Evolutionary conservation across 2,888 invertebrate genomes (phyloP).

Genomic region (Lochmaea crataegi): DNA sequence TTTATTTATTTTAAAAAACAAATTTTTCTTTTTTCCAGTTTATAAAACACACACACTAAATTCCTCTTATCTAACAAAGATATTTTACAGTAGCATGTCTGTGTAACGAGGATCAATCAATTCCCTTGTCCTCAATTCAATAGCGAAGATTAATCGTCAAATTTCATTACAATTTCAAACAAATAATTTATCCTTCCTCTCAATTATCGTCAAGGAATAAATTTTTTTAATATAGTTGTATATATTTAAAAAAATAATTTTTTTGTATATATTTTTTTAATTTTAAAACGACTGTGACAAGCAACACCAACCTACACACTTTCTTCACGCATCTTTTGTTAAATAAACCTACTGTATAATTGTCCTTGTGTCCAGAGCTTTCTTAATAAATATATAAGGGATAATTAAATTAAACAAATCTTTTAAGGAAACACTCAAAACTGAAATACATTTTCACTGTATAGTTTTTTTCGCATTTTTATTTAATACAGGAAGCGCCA

Average conservation of each 20-base stretch:
- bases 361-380: neutral
- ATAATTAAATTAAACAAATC: neutral
- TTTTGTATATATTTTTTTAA: neutral
- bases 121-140: neutral
- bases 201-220: no score
- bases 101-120: neutral
- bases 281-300: neutral
- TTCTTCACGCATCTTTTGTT: neutral
- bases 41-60: no score
- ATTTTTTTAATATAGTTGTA: neutral
- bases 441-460: neutral
- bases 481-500: no score
- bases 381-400: neutral
- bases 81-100: no score
- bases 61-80: neutral
- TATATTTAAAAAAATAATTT: neutral
- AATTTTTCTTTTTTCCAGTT: no score
- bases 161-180: no score
- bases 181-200: no score
- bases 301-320: neutral
- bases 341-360: no score
- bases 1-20: no score
- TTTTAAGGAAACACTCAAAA: neutral
- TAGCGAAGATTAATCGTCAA: no score
- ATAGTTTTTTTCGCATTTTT: no score